Evolutionary conservation across 2,888 invertebrate genomes (phyloP), one percentile per base, ranked within the genome.

Genomic region (Drosophila neutralis): DNA sequence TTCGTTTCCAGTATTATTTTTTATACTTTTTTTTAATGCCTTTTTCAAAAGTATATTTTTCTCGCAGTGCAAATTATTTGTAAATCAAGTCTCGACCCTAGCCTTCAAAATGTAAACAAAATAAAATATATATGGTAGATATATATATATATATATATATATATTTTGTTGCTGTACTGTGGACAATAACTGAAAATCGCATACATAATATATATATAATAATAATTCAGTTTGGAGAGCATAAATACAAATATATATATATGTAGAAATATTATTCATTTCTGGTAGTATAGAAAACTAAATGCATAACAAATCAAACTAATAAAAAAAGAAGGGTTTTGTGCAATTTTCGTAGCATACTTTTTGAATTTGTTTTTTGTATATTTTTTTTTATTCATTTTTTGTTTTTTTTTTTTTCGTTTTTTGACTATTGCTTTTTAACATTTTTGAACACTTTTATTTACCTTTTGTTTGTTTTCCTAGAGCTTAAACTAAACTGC

Each of bases 331-430:
- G 2, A 40, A 77, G 83, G 87, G 69, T 52, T 83, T 90, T 82
- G 91, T 91, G 91, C 91, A 91, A 83, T 84, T 80, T 80, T 82
- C 67, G 79, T 85, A 88, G 87, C 84, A 87, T 88, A 88, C 78
- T 78, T 83, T 80, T 72, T 77, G 73, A 76, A 73, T 74, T 79
- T 77, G 63, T 52, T 71, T 66, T 64, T 64, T 15, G 84, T 82
- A 87, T 88, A 83, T 77, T 76, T 82, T 69, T 69, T 68, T 76
- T 21, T 1, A 1, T 10, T 1, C 18, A 0, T 68, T 51, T 56
- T n/a, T n/a, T n/a, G n/a, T n/a, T n/a, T n/a, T n/a, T n/a, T n/a
- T n/a, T 82, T 61, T 65, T 18, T 65, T 11, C 70, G 40, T n/a
- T 33, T 80, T 74, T 77, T 64, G 58, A 67, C 79, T 82, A 89